Evolutionary conservation across 53 echinoderm and acorn worm species (phyloP).

Genomic region (Paracentrotus lividus): DNA sequence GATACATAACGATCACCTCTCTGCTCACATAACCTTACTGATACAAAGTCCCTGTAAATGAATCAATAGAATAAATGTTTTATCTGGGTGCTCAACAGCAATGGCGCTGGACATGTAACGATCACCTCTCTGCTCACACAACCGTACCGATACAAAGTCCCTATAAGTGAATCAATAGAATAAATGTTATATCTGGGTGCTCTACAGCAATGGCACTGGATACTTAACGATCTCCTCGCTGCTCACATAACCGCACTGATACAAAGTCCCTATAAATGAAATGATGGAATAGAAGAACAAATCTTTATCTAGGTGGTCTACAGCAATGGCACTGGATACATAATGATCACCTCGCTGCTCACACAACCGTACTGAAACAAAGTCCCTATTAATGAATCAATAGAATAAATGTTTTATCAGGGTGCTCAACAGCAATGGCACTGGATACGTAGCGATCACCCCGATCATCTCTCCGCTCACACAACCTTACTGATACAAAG

Average conservation of each 20-base stretch:
- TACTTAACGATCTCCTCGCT: conserved; percentile 80
- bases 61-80: background rate
- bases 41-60: conserved; percentile 80
- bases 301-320: no score
- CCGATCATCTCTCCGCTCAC: conserved; percentile 78
- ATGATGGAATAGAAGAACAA: background rate
- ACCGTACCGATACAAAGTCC: no score
- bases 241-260: conserved; percentile 77
- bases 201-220: conserved; percentile 84
- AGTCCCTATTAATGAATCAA: no score
- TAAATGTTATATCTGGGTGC: conserved; percentile 78
- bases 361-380: no score
- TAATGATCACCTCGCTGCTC: no score
- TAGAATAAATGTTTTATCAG: conserved; percentile 83
- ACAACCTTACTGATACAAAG: conserved; percentile 83
- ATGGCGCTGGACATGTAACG: background rate
- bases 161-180: no score
- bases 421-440: conserved; percentile 82
- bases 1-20: conserved; percentile 82
- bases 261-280: conserved; percentile 78
- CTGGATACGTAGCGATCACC: conserved; percentile 80
- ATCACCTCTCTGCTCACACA: background rate
- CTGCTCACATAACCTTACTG: conserved; percentile 80
- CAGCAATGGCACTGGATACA: no score
- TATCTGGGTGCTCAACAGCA: background rate